A percentile compares a stretch with the other conserved stretches of the same genome.
phyloP scores from a whole-genome alignment of 1,140 invertebrate genomes.

The Palaemon carinicauda region DNA sequence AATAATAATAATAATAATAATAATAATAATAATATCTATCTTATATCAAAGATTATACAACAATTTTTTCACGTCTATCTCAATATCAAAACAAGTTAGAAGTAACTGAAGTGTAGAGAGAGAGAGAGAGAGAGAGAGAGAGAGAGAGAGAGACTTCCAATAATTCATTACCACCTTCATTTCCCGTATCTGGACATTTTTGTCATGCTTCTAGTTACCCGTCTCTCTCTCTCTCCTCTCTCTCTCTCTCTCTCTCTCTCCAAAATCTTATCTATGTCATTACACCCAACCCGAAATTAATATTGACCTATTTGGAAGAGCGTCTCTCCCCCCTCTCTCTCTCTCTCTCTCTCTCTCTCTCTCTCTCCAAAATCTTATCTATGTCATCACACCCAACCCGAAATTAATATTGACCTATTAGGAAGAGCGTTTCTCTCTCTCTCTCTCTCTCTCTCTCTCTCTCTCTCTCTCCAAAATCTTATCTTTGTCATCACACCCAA shows the following conservation, averaged over 20 bases:
- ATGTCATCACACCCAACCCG: not conserved
- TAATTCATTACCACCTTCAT: not conserved
- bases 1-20: no score
- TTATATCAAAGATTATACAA: no score
- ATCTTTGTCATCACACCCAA: no score
- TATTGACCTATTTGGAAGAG: not conserved
- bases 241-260: not conserved
- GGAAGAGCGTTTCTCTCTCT: not conserved
- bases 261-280: no score
- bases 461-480: no score
- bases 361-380: not conserved
- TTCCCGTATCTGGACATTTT: not conserved
- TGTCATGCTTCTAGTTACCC: not conserved
- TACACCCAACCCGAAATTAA: not conserved
- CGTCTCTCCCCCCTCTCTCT: not conserved
- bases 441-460: not conserved
- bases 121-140: not conserved
- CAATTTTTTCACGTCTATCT: no score
- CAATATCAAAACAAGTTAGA: no score
- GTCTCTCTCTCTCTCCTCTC: not conserved
- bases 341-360: not conserved
- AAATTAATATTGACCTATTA: not conserved
- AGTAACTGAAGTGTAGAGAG: no score
- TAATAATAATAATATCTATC: no score
- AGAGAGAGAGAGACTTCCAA: not conserved